Percentiles rank a stretch among this genome's conserved stretches.
Conservation (phyloP, 2,888 invertebrate genomes). For the Autographa pulchrina region DNA sequence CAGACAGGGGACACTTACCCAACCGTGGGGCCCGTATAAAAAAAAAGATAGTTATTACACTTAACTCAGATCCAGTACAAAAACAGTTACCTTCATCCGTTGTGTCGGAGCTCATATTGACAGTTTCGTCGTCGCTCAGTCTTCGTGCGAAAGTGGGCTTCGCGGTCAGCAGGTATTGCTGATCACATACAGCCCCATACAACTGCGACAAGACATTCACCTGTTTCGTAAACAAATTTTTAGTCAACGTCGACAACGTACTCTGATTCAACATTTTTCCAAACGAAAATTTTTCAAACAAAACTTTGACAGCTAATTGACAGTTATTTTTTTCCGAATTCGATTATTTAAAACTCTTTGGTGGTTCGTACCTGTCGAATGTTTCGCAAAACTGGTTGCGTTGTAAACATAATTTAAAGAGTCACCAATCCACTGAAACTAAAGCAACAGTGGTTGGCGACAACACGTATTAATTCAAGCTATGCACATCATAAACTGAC, state of each 20-base stretch:
- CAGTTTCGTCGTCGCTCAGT: neutral
- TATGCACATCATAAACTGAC: neutral
- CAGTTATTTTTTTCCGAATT: neutral
- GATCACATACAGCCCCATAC: constrained; percentile 24
- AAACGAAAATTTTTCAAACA: neutral
- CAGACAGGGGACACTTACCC: too few species aligned
- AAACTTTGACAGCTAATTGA: neutral
- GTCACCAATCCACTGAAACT: neutral
- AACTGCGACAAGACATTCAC: constrained; percentile 23
- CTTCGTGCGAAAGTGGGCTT: constrained; percentile 3
- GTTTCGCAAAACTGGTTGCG: neutral
- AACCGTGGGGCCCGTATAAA: too few species aligned
- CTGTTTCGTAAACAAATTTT: constrained; percentile 16
- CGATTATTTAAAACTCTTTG: neutral
- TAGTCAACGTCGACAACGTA: neutral
- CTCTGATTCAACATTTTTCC: neutral
- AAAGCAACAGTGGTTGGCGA: too few species aligned
- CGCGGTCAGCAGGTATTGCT: constrained; percentile 18
- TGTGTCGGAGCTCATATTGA: neutral
- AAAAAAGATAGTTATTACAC: too few species aligned
- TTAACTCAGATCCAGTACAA: too few species aligned
- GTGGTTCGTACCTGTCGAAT: neutral
- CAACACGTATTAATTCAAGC: too few species aligned
- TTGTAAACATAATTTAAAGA: neutral
- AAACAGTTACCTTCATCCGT: neutral